Base-by-base conservation (phyloP, 2,797 vertebrate species). In the Sebastes oblongus region DNA sequence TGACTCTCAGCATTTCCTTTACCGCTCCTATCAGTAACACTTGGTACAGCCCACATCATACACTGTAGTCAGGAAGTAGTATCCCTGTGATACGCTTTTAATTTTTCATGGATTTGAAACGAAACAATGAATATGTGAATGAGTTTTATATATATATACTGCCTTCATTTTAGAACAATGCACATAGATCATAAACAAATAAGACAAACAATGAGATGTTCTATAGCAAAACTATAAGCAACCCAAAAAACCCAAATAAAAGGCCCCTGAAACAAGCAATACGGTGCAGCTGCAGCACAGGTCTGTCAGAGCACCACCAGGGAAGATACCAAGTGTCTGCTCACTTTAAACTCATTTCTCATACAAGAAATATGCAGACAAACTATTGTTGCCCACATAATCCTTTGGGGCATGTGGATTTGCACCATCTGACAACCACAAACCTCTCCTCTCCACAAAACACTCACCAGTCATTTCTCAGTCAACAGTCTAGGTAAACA, bases 1-100 rank as follows among this genome's bases (percentile, higher is more conserved):
- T 54, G 34, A 67, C 74, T 67, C 34, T 68, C 12, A 24, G 52
- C 64, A 62, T 78, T 89, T 88, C 68, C 70, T 80, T 36, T 52
- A 46, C 52, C 6, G 5, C 27, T 52, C 3, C 64, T 55, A 36
- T 66, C 29, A 77, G 11, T 36, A 42, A 65, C 24, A 46, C 66
- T 72, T 62, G 8, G 16, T 52, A 74, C 9, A 50, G 39, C 60
- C 70, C 60, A 71, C 20, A 55, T 64, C 54, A 62, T 34, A 36
- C 29, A 67, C 27, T 39, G 18, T 7, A 50, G 54, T 73, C 24
- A 71, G 16, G 72, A 58, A 62, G 10, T 68, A 68, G 22, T 4
- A 24, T 50, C 46, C 24, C 22, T 60, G 12, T 9, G 34, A 58
- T 59, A 54, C 13, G 18, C 22, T 32, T 50, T 67, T 34, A 16